Evolutionary conservation across 2,888 invertebrate genomes (phyloP).

Genomic region (Drosophila neonasuta): DNA sequence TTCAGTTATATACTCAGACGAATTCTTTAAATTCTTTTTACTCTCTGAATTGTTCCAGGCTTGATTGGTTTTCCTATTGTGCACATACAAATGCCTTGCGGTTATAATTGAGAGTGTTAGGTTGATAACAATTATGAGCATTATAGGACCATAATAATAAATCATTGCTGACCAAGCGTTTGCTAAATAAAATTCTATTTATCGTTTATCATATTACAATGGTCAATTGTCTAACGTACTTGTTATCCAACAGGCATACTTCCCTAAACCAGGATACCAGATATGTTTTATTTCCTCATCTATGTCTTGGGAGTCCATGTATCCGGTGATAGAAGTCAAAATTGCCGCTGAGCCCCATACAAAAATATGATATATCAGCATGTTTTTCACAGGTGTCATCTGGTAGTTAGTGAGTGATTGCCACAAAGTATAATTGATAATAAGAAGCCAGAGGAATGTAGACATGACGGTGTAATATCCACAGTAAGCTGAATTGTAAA

Average conservation of each 20-base stretch:
- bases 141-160: conserved; percentile 70
- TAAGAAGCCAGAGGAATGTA: conserved; percentile 92
- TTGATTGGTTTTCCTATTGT: conserved; percentile 51
- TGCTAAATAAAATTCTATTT: conserved; percentile 24
- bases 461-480: conserved; percentile 88
- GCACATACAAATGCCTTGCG: conserved; percentile 63
- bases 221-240: conserved; percentile 79
- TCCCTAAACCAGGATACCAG: conserved; percentile 82
- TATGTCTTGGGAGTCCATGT: conserved; percentile 61
- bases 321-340: conserved; percentile 49
- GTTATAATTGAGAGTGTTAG: conserved; percentile 64
- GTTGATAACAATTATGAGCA: conserved; percentile 66
- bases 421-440: conserved; percentile 92
- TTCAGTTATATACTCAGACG: conserved; percentile 1
- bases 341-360: conserved; percentile 67
- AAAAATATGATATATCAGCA: conserved; percentile 63
- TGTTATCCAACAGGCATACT: conserved; percentile 83
- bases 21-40: background rate
- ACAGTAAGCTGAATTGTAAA: conserved; percentile 50
- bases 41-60: conserved; percentile 3
- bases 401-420: conserved; percentile 79
- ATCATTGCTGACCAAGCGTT: conserved; percentile 53
- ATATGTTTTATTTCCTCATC: too few species aligned
- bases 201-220: background rate
- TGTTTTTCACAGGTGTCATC: conserved; percentile 17